Evolutionary conservation across 2,888 invertebrate genomes (phyloP).

Genomic region (Tipula unca): DNA sequence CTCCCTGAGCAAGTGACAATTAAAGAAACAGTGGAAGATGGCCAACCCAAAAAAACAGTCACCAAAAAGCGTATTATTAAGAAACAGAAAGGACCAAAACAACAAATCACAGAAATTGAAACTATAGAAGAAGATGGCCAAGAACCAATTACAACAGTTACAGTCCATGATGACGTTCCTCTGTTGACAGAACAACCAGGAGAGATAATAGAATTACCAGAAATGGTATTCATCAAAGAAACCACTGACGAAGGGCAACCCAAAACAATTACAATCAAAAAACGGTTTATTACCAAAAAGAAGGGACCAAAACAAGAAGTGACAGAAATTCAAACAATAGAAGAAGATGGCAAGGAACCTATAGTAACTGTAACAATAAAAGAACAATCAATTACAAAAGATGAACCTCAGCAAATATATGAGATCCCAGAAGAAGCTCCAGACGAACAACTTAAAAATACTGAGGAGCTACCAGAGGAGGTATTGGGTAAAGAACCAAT

Average conservation of each 20-base stretch:
- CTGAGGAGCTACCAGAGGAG: not conserved
- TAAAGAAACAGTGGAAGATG: conserved; percentile 35
- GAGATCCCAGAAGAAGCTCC: conserved; percentile 27
- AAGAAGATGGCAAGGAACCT: conserved; percentile 36
- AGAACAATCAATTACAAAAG: conserved; percentile 36
- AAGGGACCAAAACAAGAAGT: conserved; percentile 34
- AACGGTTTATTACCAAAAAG: conserved; percentile 32
- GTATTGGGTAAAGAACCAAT: not conserved
- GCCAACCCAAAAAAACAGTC: conserved; percentile 31
- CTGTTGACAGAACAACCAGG: conserved; percentile 27
- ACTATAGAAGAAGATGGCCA: conserved; percentile 36
- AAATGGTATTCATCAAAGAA: not conserved
- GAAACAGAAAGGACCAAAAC: conserved; percentile 35
- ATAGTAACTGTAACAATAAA: conserved; percentile 31
- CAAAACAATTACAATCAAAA: conserved; percentile 18
- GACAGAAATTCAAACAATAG: conserved; percentile 38
- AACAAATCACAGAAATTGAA: conserved; percentile 37
- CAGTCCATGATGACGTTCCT: conserved; percentile 24
- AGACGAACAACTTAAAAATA: conserved; percentile 16
- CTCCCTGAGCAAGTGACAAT: conserved; percentile 34
- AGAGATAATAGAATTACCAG: conserved; percentile 33
- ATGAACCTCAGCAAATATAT: conserved; percentile 28
- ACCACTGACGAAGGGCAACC: conserved; percentile 29
- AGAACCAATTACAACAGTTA: conserved; percentile 32
- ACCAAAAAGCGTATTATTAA: conserved; percentile 35